Conservation (phyloP, 1,140 invertebrate genomes). For the Belonocnema kinseyi region DNA sequence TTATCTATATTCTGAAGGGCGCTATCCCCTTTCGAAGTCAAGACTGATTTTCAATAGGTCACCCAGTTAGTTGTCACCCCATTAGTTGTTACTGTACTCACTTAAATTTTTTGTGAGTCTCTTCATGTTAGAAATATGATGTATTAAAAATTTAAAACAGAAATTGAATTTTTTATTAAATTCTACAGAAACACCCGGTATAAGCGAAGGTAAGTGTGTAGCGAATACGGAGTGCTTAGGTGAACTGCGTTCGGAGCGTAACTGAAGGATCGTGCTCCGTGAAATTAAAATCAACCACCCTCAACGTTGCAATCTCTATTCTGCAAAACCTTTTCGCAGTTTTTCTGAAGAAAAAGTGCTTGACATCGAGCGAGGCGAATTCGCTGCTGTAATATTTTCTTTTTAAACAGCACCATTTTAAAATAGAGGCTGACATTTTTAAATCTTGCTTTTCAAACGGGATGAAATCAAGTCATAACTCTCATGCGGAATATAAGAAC, state of each 20-base stretch:
- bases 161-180: not conserved
- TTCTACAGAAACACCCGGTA: constrained; percentile 46
- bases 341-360: constrained; percentile 32
- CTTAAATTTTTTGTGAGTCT: no score
- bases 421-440: not conserved
- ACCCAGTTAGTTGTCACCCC: no score
- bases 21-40: no score
- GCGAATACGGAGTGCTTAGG: constrained; percentile 55
- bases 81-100: no score
- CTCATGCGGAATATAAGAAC: not conserved
- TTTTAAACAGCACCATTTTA: not conserved
- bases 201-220: constrained; percentile 37
- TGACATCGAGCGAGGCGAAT: constrained; percentile 21
- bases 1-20: no score
- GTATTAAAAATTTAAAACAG: no score
- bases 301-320: constrained; percentile 70
- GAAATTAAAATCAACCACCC: constrained; percentile 75
- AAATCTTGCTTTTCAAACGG: not conserved
- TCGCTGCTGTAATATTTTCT: constrained; percentile 16
- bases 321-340: constrained; percentile 51
- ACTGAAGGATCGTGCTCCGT: constrained; percentile 73
- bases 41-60: no score
- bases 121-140: no score
- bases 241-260: constrained; percentile 70
- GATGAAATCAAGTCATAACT: not conserved